Conservation (phyloP, 2,113 vertebrate species). For the Paralichthys olivaceus region DNA sequence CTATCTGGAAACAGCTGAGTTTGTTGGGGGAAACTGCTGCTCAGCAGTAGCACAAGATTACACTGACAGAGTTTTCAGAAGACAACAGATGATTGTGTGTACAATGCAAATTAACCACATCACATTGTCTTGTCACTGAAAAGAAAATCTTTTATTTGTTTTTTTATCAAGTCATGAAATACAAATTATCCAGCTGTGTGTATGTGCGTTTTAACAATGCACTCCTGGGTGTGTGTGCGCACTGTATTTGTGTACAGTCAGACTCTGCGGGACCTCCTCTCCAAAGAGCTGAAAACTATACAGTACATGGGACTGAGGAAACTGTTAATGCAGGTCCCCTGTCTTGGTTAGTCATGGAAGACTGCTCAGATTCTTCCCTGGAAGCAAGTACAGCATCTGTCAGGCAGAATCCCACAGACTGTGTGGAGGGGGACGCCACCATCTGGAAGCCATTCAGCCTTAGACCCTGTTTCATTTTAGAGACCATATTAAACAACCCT, state of each 20-base stretch:
- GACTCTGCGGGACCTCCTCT: constrained; percentile 38
- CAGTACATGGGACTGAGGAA: constrained; percentile 51
- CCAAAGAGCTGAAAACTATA: constrained; percentile 36
- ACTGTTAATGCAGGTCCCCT: constrained; percentile 63
- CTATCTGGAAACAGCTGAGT: constrained; percentile 62
- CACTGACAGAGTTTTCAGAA: constrained; percentile 10
- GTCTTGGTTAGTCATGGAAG: constrained; percentile 74
- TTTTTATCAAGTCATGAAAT: constrained; percentile 11
- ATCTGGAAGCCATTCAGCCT: constrained; percentile 80
- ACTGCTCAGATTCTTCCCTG: constrained; percentile 71
- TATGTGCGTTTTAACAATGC: constrained; percentile 5
- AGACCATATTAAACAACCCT: constrained; percentile 58
- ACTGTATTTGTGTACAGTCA: constrained; percentile 16
- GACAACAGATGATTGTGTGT: constrained; percentile 21
- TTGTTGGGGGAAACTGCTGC: constrained; percentile 37
- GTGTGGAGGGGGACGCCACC: constrained; percentile 64
- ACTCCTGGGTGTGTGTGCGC: neutral
- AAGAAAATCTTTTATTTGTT: neutral
- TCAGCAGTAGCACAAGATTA: constrained; percentile 18
- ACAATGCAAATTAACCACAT: constrained; percentile 17
- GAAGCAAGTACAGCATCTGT: constrained; percentile 69
- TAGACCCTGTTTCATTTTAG: constrained; percentile 57
- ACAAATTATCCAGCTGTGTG: constrained; percentile 5
- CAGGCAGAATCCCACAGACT: constrained; percentile 59
- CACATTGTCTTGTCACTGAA: constrained; percentile 18